phyloP scores from a whole-genome alignment of 2,113 vertebrate genomes.

The Ciconia boyciana region DNA sequence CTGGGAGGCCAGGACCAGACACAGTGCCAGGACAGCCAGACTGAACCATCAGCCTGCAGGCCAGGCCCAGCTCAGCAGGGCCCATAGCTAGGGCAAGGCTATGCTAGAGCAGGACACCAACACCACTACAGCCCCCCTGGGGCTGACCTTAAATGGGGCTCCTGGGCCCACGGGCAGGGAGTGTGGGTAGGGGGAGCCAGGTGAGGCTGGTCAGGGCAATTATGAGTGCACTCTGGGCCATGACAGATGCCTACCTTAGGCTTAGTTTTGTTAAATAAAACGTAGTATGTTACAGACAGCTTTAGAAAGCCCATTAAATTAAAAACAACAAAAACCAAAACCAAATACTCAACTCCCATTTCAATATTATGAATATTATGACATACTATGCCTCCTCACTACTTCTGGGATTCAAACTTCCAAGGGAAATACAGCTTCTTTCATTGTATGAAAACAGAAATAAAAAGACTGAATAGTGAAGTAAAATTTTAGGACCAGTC shows the following conservation, averaged over 20 bases:
- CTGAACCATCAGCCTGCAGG: background rate
- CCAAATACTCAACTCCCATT: background rate
- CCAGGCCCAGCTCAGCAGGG: background rate
- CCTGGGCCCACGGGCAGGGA: accelerated
- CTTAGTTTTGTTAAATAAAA: background rate
- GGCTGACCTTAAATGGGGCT: background rate
- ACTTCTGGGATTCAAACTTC: background rate
- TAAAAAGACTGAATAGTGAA: background rate
- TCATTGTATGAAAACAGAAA: background rate
- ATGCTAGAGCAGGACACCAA: accelerated
- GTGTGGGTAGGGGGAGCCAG: background rate
- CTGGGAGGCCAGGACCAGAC: no score
- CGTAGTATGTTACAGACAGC: background rate
- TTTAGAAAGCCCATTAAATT: background rate
- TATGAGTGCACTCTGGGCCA: background rate
- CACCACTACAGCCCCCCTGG: accelerated
- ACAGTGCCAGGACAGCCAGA: accelerated
- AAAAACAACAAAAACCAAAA: background rate
- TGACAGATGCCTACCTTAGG: background rate
- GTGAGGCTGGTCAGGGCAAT: background rate
- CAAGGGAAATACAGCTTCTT: background rate
- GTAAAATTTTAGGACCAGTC: background rate
- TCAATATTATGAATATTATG: background rate
- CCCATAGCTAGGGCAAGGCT: accelerated
- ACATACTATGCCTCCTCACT: background rate